Conservation (phyloP, 2,888 invertebrate species). For the Pandemis cinnamomeana region DNA sequence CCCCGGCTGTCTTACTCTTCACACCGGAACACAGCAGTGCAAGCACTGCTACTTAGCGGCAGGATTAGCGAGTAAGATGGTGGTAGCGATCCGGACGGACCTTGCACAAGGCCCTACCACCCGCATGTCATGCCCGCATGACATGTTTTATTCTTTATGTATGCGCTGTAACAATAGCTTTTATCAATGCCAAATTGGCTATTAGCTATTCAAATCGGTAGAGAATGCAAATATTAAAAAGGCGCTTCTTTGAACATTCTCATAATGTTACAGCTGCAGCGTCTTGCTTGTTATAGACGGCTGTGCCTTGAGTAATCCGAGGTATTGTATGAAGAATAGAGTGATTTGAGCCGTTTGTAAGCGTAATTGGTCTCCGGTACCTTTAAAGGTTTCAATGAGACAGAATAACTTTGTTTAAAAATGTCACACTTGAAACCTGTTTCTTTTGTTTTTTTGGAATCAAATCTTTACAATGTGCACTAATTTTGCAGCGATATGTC, state of each 20-base stretch:
- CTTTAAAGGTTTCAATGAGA: neutral
- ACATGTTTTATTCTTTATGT: neutral
- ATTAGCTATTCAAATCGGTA: neutral
- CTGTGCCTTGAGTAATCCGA: slow-evolving; percentile 46
- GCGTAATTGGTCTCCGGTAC: slow-evolving; percentile 55
- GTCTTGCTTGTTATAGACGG: slow-evolving; percentile 52
- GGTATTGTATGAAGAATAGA: slow-evolving; percentile 54
- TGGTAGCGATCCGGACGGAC: no score
- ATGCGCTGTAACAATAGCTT: neutral
- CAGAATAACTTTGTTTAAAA: neutral
- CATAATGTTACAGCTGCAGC: slow-evolving; percentile 1
- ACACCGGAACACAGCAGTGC: no score
- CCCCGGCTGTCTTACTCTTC: no score
- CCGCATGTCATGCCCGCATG: no score
- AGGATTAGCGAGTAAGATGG: no score
- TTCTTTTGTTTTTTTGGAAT: neutral
- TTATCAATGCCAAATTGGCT: neutral
- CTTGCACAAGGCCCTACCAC: no score
- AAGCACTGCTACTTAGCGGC: no score
- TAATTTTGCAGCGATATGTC: no score
- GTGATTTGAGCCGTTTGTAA: slow-evolving; percentile 55
- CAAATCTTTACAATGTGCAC: neutral
- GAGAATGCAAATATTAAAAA: neutral
- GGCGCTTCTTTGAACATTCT: slow-evolving; percentile 2
- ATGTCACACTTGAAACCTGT: neutral